Evolutionary conservation across 2,797 vertebrate species (phyloP).

Genomic region (Spheniscus humboldti): DNA sequence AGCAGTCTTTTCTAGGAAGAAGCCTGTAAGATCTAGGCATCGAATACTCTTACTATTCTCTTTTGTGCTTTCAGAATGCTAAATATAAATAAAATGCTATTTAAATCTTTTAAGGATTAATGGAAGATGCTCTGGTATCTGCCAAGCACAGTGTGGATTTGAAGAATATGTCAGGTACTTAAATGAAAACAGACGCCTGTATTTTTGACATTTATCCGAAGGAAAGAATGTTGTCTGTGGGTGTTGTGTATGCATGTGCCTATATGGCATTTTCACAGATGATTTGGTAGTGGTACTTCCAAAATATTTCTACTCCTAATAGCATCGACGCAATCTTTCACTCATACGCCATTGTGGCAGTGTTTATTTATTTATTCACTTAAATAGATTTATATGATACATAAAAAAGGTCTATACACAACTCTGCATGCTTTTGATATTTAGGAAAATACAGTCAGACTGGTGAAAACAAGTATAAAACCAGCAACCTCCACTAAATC

Average conservation of each 20-base stretch:
- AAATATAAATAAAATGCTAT: constrained; percentile 1
- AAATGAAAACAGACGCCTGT: not conserved
- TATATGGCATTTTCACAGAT: not conserved
- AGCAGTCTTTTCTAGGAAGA: constrained; percentile 16
- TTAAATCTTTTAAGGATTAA: not conserved
- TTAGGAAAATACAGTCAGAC: not conserved
- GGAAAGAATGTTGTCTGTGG: not conserved
- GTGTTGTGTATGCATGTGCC: not conserved
- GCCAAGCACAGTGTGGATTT: not conserved
- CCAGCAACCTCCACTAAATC: not conserved
- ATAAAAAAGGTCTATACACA: not conserved
- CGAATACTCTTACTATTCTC: not conserved
- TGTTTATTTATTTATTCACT: constrained; percentile 37
- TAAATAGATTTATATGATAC: not conserved
- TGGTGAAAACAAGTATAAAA: not conserved
- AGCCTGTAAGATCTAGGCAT: not conserved
- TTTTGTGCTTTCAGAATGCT: not conserved
- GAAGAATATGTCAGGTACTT: not conserved
- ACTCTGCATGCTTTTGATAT: not conserved
- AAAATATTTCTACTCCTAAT: not conserved
- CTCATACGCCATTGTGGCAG: not conserved
- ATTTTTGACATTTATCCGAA: constrained; percentile 1
- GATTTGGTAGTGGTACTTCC: not conserved
- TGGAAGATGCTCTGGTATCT: not conserved
- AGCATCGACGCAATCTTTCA: not conserved